Base-by-base conservation (phyloP, 2,797 vertebrate genomes). In the Nyctalus aviator region DNA sequence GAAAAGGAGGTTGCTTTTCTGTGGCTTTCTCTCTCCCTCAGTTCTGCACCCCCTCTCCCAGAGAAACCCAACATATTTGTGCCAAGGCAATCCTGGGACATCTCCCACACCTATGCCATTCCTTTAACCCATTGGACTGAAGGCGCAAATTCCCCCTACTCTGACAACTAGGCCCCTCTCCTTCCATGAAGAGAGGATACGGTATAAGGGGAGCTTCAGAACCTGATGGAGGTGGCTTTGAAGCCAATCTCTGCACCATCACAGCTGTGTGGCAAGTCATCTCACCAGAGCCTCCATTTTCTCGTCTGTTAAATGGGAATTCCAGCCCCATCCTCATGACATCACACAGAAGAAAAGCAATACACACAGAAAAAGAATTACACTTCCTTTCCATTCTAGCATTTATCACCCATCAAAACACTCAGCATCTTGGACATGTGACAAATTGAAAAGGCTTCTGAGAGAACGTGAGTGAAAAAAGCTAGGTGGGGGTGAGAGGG, bases 401-500 rank as follows among this genome's bases (percentile, higher is more conserved):
- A 5, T 82, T 83, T 81, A 37, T 73, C 41, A 27, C 17, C 4
- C n/a, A 25, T 62, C 9, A 20, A 77, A 92, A 73, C 23, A 50
- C 21, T 69, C 14, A 11, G n/a, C 37, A 9, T 1, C 27, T 2
- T 10, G 23, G 81, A 78, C 50, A 13, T 17, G n/a, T 68, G 46
- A 68, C 27, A 76, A 91, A 81, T 1, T n/a, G 37, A 87, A 64
- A 15, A 37, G 11, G 37, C 3, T 21, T 23, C 27, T 27, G 78
- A 82, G 46, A 35, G 37, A 57, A 30, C 50, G 6, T 10, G 11
- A 53, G 20, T 14, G 10, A 23, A 69, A 75, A 32, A 84, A 32
- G 37, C 27, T 23, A 53, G 6, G 37, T 21, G 18, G 18, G 23
- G 23, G 5, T 5, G 6, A 6, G 0, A 27, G 7, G 4, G 1